Percentiles rank a stretch among this genome's conserved stretches.
These are phyloP conservation scores for Smutsia temminckii DNA, from an alignment of 2,797 vertebrate genomes.

Conservation along the genomic window DNA sequence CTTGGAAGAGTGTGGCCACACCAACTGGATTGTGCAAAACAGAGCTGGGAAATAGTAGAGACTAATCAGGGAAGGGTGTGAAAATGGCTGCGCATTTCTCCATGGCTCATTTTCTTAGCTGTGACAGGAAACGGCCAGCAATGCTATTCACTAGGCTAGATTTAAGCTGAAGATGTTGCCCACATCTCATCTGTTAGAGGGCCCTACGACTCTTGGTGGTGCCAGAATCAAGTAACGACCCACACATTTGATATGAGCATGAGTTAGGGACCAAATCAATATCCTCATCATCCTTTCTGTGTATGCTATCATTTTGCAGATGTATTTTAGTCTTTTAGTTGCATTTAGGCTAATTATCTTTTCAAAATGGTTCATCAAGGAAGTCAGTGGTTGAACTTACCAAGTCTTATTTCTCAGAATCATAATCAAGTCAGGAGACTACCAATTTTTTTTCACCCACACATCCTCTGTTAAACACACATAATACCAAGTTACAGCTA, in stretches of 20 bases:
- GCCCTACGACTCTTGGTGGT: background rate
- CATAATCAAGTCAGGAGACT: background rate
- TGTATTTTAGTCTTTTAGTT: conserved; percentile 16
- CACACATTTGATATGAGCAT: background rate
- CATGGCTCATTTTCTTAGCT: background rate
- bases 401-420: conserved; percentile 30
- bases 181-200: background rate
- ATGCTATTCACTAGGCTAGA: background rate
- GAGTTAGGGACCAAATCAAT: background rate
- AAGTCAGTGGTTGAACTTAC: background rate
- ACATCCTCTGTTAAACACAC: background rate
- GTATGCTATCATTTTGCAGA: background rate
- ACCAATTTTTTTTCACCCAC: background rate
- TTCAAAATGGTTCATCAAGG: conserved; percentile 21
- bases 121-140: background rate
- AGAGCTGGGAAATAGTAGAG: background rate
- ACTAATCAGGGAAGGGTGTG: background rate
- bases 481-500: background rate
- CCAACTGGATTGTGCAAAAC: background rate
- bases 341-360: conserved; percentile 35
- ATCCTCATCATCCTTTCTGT: background rate
- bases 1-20: background rate
- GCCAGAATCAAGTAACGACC: background rate
- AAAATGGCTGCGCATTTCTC: background rate
- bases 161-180: background rate